phyloP scores from a whole-genome alignment of 2,797 vertebrate genomes.

The Rhinoraja longicauda region DNA sequence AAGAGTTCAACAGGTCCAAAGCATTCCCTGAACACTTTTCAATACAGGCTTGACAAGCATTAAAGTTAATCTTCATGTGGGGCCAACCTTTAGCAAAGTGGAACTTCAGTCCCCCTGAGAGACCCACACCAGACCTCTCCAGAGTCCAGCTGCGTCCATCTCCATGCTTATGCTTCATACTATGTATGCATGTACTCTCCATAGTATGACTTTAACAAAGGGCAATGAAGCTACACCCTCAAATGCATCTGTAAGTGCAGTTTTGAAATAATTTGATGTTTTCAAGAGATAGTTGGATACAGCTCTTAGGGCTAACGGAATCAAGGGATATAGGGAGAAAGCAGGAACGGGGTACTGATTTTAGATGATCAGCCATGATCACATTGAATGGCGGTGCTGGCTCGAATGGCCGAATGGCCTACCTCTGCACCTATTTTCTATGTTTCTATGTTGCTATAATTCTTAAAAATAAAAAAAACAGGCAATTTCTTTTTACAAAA shows the following conservation, averaged over 20 bases:
- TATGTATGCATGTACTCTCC: too few species aligned
- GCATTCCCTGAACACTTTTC: conserved; percentile 15
- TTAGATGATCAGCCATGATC: too few species aligned
- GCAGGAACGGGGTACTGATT: too few species aligned
- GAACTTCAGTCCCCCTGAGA: background rate
- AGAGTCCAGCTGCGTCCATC: background rate
- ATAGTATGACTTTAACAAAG: background rate
- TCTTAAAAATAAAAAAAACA: background rate
- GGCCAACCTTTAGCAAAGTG: background rate
- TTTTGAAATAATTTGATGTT: background rate
- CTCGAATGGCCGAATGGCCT: too few species aligned
- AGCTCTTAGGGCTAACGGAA: too few species aligned
- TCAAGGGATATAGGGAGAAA: too few species aligned
- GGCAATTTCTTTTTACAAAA: background rate
- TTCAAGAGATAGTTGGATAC: too few species aligned
- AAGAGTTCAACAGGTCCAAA: conserved; percentile 18
- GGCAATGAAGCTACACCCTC: background rate
- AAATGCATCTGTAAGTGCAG: background rate
- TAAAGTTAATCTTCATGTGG: conserved; percentile 23
- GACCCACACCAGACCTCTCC: background rate
- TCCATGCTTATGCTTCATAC: background rate
- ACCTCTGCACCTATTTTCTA: too few species aligned
- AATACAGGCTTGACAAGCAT: background rate
- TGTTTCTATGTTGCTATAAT: too few species aligned
- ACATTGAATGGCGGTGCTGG: too few species aligned